These are phyloP conservation scores for Siniperca obscura DNA, from an alignment of 2,797 vertebrate genomes.

Conservation along the genomic window DNA sequence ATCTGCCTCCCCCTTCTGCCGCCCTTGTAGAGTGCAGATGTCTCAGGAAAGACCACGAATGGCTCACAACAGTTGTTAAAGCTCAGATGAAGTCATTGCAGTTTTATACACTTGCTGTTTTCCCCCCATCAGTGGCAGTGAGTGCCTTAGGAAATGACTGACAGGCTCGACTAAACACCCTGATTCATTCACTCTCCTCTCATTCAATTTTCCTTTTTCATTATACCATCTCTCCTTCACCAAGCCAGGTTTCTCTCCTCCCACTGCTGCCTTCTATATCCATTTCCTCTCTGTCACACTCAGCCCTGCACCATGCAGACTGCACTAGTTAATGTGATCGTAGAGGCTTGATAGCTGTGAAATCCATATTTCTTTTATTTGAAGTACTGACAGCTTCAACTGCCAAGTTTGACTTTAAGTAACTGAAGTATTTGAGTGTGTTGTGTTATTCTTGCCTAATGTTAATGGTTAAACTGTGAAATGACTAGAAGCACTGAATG, in stretches of 20 bases:
- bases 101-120: background rate
- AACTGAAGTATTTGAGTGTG: background rate
- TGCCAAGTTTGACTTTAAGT: background rate
- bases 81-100: slow-evolving; percentile 1
- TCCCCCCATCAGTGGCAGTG: background rate
- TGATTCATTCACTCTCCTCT: slow-evolving; percentile 3
- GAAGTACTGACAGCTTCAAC: background rate
- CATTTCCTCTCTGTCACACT: background rate
- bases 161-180: slow-evolving; percentile 8
- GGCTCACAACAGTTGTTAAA: background rate
- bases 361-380: background rate
- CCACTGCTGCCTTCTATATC: background rate
- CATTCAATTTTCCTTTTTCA: background rate
- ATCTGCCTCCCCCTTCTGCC: background rate
- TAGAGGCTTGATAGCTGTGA: background rate
- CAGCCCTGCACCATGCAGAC: background rate
- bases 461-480: background rate
- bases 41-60: slow-evolving; percentile 21
- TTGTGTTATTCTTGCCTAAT: background rate
- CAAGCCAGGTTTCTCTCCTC: background rate
- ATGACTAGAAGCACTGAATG: background rate
- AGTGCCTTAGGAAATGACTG: slow-evolving; percentile 17
- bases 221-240: background rate
- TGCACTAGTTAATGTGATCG: background rate
- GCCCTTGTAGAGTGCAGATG: slow-evolving; percentile 8